phyloP scores from a whole-genome alignment of 2,113 vertebrate species.

The Tragelaphus buxtoni region DNA sequence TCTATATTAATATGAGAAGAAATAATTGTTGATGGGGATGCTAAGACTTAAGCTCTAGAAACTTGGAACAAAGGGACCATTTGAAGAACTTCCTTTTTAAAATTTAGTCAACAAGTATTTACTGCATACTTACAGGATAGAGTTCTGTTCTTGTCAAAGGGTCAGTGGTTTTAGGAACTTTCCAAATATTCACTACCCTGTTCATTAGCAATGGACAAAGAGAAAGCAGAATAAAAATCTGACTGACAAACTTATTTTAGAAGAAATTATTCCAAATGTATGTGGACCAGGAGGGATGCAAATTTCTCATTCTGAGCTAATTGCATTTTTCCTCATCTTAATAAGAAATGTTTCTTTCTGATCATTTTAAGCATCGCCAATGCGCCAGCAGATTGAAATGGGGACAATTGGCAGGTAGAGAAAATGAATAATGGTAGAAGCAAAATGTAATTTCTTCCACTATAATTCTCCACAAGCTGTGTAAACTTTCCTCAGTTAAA shows the following conservation, averaged over 20 bases:
- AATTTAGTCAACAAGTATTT: neutral
- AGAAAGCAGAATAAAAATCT: neutral
- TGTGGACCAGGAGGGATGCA: neutral
- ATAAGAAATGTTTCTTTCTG: neutral
- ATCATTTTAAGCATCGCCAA: neutral
- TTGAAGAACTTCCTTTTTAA: neutral
- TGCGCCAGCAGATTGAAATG: neutral
- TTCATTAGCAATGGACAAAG: neutral
- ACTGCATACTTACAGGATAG: neutral
- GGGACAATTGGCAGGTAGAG: constrained; percentile 57
- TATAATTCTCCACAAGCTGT: constrained; percentile 61
- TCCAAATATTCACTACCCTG: neutral
- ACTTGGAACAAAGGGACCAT: neutral
- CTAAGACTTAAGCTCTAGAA: neutral
- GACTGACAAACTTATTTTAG: neutral
- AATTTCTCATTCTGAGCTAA: constrained; percentile 9
- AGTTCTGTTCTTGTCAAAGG: neutral
- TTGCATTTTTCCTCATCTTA: constrained; percentile 4
- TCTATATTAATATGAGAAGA: neutral
- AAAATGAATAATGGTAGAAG: constrained; percentile 45
- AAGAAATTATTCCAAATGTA: neutral
- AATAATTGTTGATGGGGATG: neutral
- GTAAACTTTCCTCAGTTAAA: constrained; percentile 75
- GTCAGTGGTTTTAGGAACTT: neutral
- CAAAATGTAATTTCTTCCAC: constrained; percentile 74